A percentile compares a stretch with the other conserved stretches of the same genome.
Conservation (phyloP, 2,113 vertebrate genomes). For the Dissostichus mawsoni region DNA sequence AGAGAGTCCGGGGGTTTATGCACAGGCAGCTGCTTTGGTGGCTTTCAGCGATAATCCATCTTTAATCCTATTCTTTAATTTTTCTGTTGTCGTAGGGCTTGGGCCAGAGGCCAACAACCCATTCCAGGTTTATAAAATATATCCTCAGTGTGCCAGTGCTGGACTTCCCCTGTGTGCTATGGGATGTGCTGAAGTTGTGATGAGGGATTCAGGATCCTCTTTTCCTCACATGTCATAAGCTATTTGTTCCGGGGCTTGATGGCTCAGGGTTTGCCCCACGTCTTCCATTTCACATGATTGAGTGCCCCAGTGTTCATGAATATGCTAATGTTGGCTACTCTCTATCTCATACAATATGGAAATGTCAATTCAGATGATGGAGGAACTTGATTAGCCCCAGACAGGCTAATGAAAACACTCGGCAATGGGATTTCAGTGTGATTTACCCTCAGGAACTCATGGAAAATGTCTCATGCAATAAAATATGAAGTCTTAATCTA, state of each 20-base stretch:
- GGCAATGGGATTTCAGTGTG: slow-evolving; percentile 29
- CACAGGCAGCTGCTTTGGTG: slow-evolving; percentile 60
- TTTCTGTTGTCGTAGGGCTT: slow-evolving; percentile 50
- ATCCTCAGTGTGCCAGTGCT: background rate
- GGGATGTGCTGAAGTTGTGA: slow-evolving; percentile 14
- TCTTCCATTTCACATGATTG: slow-evolving; percentile 64
- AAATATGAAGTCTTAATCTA: slow-evolving; percentile 25
- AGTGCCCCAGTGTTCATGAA: slow-evolving; percentile 58
- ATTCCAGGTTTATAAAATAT: slow-evolving; percentile 48
- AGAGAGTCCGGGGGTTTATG: slow-evolving; percentile 47
- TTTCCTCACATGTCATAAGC: slow-evolving; percentile 61
- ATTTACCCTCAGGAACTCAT: slow-evolving; percentile 27
- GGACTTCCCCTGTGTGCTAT: background rate
- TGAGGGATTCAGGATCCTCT: slow-evolving; percentile 38
- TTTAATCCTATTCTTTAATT: slow-evolving; percentile 76
- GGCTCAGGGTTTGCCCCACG: slow-evolving; percentile 47
- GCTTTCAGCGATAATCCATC: slow-evolving; percentile 72
- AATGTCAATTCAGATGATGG: slow-evolving; percentile 55
- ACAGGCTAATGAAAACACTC: slow-evolving; percentile 30
- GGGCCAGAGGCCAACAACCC: slow-evolving; percentile 34
- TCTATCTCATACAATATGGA: slow-evolving; percentile 53
- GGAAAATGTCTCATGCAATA: slow-evolving; percentile 35
- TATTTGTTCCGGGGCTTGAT: slow-evolving; percentile 50
- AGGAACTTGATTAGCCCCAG: slow-evolving; percentile 49
- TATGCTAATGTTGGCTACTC: slow-evolving; percentile 60